Evolutionary conservation across 2,113 vertebrate species (phyloP).

Genomic region (Lontra canadensis): DNA sequence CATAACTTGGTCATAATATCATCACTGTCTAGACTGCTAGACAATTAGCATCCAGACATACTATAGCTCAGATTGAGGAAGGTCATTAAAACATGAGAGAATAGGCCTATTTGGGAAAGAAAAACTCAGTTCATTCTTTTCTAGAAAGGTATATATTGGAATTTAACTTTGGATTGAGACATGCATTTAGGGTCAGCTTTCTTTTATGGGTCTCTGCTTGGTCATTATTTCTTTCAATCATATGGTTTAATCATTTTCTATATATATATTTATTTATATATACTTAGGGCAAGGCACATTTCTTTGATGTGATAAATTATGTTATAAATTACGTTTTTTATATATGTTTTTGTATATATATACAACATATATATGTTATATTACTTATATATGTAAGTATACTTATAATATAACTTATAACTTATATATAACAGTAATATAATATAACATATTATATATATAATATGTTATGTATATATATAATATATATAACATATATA

Average conservation of each 20-base stretch:
- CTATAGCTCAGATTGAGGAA: conserved; percentile 82
- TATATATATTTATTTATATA: not conserved
- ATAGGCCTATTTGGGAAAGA: not conserved
- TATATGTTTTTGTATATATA: no score
- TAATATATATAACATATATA: no score
- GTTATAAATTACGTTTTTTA: no score
- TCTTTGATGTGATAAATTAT: not conserved
- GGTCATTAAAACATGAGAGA: conserved; percentile 31
- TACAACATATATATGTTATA: no score
- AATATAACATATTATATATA: no score
- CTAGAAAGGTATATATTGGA: not conserved
- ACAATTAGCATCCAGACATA: conserved; percentile 89
- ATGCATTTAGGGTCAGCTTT: not conserved
- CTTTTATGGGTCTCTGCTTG: not conserved
- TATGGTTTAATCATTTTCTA: not conserved
- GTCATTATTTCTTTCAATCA: not conserved
- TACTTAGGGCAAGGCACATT: not conserved
- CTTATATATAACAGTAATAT: no score
- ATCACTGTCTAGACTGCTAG: conserved; percentile 89
- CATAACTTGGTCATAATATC: conserved; percentile 89
- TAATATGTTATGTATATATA: no score
- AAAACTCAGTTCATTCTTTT: not conserved
- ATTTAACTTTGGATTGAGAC: not conserved
- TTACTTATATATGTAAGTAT: no score
- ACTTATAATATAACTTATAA: no score